Conservation (phyloP, 2,888 invertebrate species). For the Mythimna impura region DNA sequence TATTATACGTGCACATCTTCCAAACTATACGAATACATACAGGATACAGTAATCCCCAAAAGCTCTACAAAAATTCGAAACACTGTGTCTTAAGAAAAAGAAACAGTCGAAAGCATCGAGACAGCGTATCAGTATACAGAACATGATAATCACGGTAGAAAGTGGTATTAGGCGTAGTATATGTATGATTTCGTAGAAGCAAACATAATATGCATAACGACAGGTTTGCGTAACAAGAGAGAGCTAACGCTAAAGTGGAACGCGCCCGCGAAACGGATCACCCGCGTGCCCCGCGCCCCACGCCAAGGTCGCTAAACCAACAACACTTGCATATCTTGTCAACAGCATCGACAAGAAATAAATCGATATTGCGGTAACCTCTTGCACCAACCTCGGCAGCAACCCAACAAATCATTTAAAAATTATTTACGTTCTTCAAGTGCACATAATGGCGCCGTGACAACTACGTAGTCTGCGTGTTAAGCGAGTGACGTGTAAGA, state of each 20-base stretch:
- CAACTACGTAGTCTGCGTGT: constrained; percentile 18
- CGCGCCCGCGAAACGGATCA: constrained; percentile 86
- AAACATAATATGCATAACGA: constrained; percentile 89
- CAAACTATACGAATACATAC: neutral
- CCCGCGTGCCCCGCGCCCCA: constrained; percentile 77
- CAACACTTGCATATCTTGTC: constrained; percentile 63
- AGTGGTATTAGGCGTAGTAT: constrained; percentile 82
- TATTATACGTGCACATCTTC: constrained; percentile 1
- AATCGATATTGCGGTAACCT: constrained; percentile 63
- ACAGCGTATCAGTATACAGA: constrained; percentile 56
- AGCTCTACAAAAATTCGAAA: constrained; percentile 14
- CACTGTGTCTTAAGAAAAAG: constrained; percentile 6
- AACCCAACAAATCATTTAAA: constrained; percentile 42
- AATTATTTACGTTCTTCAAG: constrained; percentile 16
- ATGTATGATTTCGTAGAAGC: constrained; percentile 82
- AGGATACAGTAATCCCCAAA: constrained; percentile 10
- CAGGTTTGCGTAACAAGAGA: constrained; percentile 90
- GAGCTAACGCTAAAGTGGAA: constrained; percentile 88
- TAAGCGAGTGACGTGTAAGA: constrained; percentile 10
- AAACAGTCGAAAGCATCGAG: constrained; percentile 21
- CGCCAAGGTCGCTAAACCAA: constrained; percentile 79
- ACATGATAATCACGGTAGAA: constrained; percentile 80
- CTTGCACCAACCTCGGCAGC: constrained; percentile 53
- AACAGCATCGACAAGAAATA: constrained; percentile 58
- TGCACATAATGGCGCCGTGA: constrained; percentile 28